Evolutionary conservation across 2,113 vertebrate species (phyloP), one percentile per base, ranked within the genome.

Genomic region (Calidris pugnax): DNA sequence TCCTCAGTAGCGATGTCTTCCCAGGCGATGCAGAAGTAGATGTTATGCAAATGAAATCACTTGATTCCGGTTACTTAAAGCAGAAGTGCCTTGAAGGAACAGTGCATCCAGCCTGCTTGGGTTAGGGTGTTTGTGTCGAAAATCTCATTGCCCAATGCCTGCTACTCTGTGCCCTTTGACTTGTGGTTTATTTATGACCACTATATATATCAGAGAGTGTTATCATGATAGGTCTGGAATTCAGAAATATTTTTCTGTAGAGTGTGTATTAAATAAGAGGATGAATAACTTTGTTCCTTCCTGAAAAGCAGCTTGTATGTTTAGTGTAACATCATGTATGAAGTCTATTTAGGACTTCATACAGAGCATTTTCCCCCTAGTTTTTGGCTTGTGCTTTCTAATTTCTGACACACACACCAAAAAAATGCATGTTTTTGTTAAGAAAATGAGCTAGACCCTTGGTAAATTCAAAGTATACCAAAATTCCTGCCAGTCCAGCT

Each of bases 121-220:
- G 51, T 62, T 66, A 39, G 32, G 67, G 68, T 5, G 4, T 12
- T 78, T 68, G 53, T 37, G 50, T 32, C 4, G 64, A 57, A 92
- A 80, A 66, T 26, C 15, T 23, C 10, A 1, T 76, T 72, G 24
- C 63, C 35, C 6, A 7, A 0, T 79, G 59, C 33, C 62, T 72
- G 24, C 47, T 50, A 2, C 50, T 20, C 0, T 9, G 4, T 51
- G 43, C 41, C 13, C 0, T 64, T 64, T 41, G 57, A 7, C 26
- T 84, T 67, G 17, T 28, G 35, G 41, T 73, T 84, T 55, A 13
- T 84, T 77, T 80, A 10, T 66, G 32, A 24, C 45, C 14, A 27
- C 7, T 43, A 12, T 71, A 3, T 77, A 0, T 35, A 21, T 66
- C 10, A 24, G 45, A 32, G 30, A 55, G 23, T 14, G 22, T n/a